A percentile compares a stretch with the other conserved stretches of the same genome.
phyloP scores from a whole-genome alignment of 92 coral and sea anemone genomes.

The Porites cylindrica region DNA sequence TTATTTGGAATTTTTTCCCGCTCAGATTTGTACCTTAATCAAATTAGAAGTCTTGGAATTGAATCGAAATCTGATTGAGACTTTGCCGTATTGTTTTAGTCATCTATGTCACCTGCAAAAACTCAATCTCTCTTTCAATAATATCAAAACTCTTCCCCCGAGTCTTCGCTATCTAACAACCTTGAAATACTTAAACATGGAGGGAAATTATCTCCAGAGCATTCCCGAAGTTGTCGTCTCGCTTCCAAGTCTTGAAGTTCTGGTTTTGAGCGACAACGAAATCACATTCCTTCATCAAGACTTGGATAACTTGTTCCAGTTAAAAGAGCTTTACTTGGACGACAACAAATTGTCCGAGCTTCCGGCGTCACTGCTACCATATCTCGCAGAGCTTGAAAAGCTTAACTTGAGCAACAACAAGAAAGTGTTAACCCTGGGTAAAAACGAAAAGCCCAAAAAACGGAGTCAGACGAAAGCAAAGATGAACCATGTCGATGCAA shows the following conservation, averaged over 20 bases:
- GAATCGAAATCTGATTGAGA: conserved; percentile 67
- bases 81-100: conserved; percentile 80
- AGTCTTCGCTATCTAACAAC: conserved; percentile 65
- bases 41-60: conserved; percentile 81
- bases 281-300: conserved; percentile 52
- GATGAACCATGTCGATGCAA: conserved; percentile 25
- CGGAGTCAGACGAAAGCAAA: conserved; percentile 25
- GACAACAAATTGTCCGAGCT: conserved; percentile 74
- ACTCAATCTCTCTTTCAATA: conserved; percentile 72
- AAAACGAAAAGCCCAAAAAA: conserved; percentile 23
- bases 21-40: conserved; percentile 82
- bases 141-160: conserved; percentile 63
- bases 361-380: conserved; percentile 54
- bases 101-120: conserved; percentile 69
- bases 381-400: conserved; percentile 58
- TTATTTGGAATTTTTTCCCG: conserved; percentile 83
- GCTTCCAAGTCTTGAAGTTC: conserved; percentile 67
- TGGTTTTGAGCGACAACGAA: conserved; percentile 85
- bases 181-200: conserved; percentile 72
- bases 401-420: conserved; percentile 75
- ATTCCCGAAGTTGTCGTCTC: conserved; percentile 72
- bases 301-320: conserved; percentile 47
- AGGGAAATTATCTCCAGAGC: conserved; percentile 63
- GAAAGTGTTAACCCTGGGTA: conserved; percentile 28
- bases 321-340: conserved; percentile 71